These are phyloP conservation scores for Entomobrya multifasciata DNA, from an alignment of 2,888 invertebrate genomes.

Conservation along the genomic window DNA sequence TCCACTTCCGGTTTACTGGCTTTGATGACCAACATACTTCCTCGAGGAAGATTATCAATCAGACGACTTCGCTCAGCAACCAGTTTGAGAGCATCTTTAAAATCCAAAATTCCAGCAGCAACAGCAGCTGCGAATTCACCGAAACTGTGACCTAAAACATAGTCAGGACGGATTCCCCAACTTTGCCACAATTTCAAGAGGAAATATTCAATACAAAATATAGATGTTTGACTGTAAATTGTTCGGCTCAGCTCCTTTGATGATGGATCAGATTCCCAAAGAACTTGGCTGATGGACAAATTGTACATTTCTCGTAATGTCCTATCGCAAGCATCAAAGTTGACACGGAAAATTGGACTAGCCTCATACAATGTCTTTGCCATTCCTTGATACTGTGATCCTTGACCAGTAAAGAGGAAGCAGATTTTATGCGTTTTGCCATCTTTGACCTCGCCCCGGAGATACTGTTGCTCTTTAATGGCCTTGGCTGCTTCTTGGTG, in stretches of 20 bases:
- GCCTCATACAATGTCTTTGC: slow-evolving; percentile 55
- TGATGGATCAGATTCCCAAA: slow-evolving; percentile 1
- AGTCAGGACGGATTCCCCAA: slow-evolving; percentile 70
- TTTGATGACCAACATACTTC: slow-evolving; percentile 73
- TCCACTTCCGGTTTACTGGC: slow-evolving; percentile 46
- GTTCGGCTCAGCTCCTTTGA: slow-evolving; percentile 49
- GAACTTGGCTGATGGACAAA: slow-evolving; percentile 33
- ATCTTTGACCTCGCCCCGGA: background rate
- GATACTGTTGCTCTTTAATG: background rate
- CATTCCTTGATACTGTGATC: slow-evolving; percentile 65
- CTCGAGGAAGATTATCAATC: slow-evolving; percentile 68
- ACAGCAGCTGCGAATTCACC: slow-evolving; percentile 75
- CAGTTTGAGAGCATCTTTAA: slow-evolving; percentile 70
- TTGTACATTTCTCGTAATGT: slow-evolving; percentile 11
- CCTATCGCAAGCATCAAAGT: slow-evolving; percentile 61
- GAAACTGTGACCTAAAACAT: slow-evolving; percentile 72
- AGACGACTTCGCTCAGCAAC: slow-evolving; percentile 71
- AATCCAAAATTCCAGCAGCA: slow-evolving; percentile 54
- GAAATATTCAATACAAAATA: slow-evolving; percentile 70
- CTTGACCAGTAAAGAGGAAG: slow-evolving; percentile 73
- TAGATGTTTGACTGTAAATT: slow-evolving; percentile 70
- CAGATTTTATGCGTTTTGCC: slow-evolving; percentile 29
- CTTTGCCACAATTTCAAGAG: slow-evolving; percentile 66
- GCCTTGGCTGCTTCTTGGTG: slow-evolving; percentile 4
- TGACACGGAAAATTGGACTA: slow-evolving; percentile 50